A percentile compares a stretch with the other conserved stretches of the same genome.
Evolutionary conservation across 2,888 invertebrate genomes (phyloP).

Genomic region (Adelphocoris suturalis): DNA sequence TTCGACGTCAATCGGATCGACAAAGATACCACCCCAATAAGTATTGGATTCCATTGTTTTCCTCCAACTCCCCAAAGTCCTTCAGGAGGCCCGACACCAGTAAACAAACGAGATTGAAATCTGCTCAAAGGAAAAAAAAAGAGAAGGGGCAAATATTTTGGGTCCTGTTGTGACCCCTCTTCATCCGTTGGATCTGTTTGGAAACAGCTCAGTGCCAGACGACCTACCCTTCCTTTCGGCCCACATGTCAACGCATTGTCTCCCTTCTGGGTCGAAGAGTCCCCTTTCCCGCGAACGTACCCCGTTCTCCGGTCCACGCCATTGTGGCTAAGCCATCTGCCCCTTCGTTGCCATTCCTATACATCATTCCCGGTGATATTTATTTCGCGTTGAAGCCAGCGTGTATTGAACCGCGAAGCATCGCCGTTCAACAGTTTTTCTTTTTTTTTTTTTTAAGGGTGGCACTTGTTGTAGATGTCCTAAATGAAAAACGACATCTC

Average conservation of each 20-base stretch:
- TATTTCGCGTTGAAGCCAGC: slow-evolving; percentile 44
- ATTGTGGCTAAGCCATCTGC: slow-evolving; percentile 54
- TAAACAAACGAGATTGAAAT: slow-evolving; percentile 69
- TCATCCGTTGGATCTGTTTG: slow-evolving; percentile 64
- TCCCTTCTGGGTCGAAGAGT: not conserved
- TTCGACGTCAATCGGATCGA: slow-evolving; percentile 32
- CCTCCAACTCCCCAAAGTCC: not conserved
- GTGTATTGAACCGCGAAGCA: slow-evolving; percentile 32
- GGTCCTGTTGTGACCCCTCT: slow-evolving; percentile 2
- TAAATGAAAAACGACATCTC: not conserved
- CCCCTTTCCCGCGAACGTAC: not conserved
- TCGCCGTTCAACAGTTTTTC: slow-evolving; percentile 1
- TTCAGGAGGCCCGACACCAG: slow-evolving; percentile 17
- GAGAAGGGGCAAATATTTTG: slow-evolving; percentile 63
- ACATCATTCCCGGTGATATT: slow-evolving; percentile 17
- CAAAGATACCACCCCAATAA: slow-evolving; percentile 40
- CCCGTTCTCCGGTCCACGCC: slow-evolving; percentile 49
- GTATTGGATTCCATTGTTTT: slow-evolving; percentile 45
- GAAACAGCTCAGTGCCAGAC: slow-evolving; percentile 45
- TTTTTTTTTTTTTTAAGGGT: not conserved
- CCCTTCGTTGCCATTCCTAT: slow-evolving; percentile 34
- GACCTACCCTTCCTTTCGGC: slow-evolving; percentile 22
- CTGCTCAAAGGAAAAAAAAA: not conserved
- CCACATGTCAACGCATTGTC: slow-evolving; percentile 63
- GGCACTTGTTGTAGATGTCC: not conserved